phyloP scores from a whole-genome alignment of 1,140 invertebrate species.

The Odontomachus brunneus region DNA sequence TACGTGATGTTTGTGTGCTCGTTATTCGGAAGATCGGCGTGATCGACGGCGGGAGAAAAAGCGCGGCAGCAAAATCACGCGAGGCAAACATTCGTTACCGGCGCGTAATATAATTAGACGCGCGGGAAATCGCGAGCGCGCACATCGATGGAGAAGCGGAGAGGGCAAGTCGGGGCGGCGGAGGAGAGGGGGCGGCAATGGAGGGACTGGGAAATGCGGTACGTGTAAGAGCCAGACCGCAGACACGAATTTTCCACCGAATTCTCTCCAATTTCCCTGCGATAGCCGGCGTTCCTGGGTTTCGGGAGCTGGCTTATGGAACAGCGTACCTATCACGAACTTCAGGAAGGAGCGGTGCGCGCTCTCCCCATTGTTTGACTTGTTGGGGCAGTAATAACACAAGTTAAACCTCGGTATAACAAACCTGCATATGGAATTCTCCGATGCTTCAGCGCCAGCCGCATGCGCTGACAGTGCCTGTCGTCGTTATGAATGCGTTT shows the following conservation, averaged over 20 bases:
- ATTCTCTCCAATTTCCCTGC: conserved; percentile 64
- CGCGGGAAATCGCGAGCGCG: conserved; percentile 45
- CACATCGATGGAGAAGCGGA: conserved; percentile 25
- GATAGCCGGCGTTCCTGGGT: conserved; percentile 58
- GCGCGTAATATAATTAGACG: conserved; percentile 64
- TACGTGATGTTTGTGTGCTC: conserved; percentile 33
- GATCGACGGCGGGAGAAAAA: conserved; percentile 31
- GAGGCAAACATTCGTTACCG: conserved; percentile 63
- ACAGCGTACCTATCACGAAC: conserved; percentile 73
- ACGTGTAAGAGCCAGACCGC: conserved; percentile 54
- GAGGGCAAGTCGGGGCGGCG: neutral
- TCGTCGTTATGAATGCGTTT: conserved; percentile 46
- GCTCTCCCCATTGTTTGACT: conserved; percentile 67
- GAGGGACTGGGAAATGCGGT: conserved; percentile 60
- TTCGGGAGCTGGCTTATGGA: conserved; percentile 73
- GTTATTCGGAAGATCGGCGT: conserved; percentile 39
- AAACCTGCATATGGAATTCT: conserved; percentile 67
- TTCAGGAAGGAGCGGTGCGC: conserved; percentile 59
- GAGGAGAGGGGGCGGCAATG: conserved; percentile 32
- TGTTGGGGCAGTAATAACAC: conserved; percentile 68
- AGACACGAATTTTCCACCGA: conserved; percentile 66
- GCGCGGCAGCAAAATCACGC: conserved; percentile 47
- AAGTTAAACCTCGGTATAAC: conserved; percentile 69
- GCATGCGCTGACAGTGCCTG: conserved; percentile 57
- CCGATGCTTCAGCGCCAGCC: conserved; percentile 54